Base-by-base conservation (phyloP, 2,797 vertebrate genomes). In the Leucoraja ocellata region DNA sequence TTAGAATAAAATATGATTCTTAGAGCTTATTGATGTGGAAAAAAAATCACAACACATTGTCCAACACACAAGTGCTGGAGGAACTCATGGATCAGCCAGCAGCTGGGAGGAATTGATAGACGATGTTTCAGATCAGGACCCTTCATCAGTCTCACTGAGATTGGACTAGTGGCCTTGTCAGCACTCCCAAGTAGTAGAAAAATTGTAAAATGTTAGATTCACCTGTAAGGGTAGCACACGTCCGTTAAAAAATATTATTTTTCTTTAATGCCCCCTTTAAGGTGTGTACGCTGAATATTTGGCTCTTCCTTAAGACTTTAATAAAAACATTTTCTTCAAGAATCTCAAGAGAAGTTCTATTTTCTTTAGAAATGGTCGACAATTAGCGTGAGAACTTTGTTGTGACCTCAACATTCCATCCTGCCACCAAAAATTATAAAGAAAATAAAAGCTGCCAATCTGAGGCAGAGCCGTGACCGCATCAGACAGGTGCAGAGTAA, bases 201-300 rank as follows among this genome's bases (percentile, higher is more conserved):
- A 74, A 73, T 13, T 32, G 14, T 58, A 86, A 14, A 32, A 28
- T 86, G 13, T 65, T 86, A 86, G 63, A 14, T 18, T 13, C 28
- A 13, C 63, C 58, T 68, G 21, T 36, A 14, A 36, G 61, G 61
- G 32, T 36, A n/a, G 84, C 84, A 88, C n/a, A 88, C 65, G n/a
- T 88, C 61, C 61, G 65, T 68, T 68, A 36, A 88, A 6, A 88
- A 63, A 65, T 61, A 63, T 88, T 65, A 32, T 68, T 88, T 88
- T 88, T 88, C 84, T 88, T 88, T 88, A 68, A 88, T 88, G 84
- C 84, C 84, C 68, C 84, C 65, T 68, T 88, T 68, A 88, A 61
- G 10, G 2, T 68, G 61, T 36, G 61, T 88, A 63, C 21, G 84
- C n/a, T 88, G 63, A 68, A 16, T n/a, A 8, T 65, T 63, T 21